Conservation (phyloP, 2,113 vertebrate genomes). For the Phrynosoma platyrhinos region DNA sequence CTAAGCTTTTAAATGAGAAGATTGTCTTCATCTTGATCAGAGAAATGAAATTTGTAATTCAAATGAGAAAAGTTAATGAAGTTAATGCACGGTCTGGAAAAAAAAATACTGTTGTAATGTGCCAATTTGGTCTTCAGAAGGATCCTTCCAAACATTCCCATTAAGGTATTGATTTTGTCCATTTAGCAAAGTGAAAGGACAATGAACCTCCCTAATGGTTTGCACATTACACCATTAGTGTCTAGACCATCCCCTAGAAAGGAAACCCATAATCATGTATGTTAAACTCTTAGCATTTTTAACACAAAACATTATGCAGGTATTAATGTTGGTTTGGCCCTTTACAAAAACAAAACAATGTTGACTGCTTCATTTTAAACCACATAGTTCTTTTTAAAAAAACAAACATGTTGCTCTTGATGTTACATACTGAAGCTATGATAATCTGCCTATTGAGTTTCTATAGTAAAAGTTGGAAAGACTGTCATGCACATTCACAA, state of each 20-base stretch:
- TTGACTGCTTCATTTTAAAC: not conserved
- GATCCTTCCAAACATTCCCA: conserved; percentile 73
- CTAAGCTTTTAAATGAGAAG: conserved; percentile 69
- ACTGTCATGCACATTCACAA: not conserved
- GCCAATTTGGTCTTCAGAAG: conserved; percentile 70
- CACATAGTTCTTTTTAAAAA: not conserved
- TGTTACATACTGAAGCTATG: not conserved
- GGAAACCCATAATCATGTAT: conserved; percentile 25
- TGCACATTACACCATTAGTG: conserved; percentile 53
- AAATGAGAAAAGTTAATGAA: conserved; percentile 81
- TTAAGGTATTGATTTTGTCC: conserved; percentile 78
- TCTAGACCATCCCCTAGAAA: conserved; percentile 42
- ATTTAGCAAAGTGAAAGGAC: conserved; percentile 67
- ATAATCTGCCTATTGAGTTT: not conserved
- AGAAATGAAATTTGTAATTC: conserved; percentile 79
- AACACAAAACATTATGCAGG: conserved; percentile 5
- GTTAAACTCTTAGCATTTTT: conserved; percentile 17
- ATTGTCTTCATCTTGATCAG: conserved; percentile 72
- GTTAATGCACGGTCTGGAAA: conserved; percentile 70
- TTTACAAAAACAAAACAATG: conserved; percentile 13
- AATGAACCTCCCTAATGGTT: conserved; percentile 55
- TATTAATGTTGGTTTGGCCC: not conserved
- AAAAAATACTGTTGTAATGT: conserved; percentile 66
- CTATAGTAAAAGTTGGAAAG: not conserved
- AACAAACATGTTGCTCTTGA: not conserved